Base-by-base conservation (phyloP, 2,888 invertebrate genomes). In the Auanema freiburgensis region DNA sequence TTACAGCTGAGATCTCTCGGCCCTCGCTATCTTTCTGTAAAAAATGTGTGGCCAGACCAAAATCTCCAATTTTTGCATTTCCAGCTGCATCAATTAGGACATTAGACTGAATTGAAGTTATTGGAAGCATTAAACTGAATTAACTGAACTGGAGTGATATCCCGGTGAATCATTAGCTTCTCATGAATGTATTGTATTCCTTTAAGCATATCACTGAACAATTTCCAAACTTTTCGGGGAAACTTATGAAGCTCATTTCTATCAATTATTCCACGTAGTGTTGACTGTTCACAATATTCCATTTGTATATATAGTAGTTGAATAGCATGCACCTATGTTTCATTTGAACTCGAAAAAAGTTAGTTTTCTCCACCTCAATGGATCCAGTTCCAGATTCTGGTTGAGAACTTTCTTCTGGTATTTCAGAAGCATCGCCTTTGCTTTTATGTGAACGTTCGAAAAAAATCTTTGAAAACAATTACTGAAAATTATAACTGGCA, bases 281-380 rank as follows among this genome's bases (percentile, higher is more conserved):
- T 98, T 78, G 91, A 92, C 82, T 93, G 95, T 84, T 96, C 96
- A 85, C 98, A 98, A 85, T 93, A 96, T 86, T 98, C 97, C 98
- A 98, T 98, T 87, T 97, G 83, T 50, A 83, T 79, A 66, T 72
- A 77, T 6, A 79, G 60, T 10, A 79, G 56, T 18, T 70, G 63
- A 24, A 46, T 60, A 33, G 63, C 57, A 52, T 33, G 33, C 8
- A 33, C 33, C 33, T 33, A n/a, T n/a, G n/a, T n/a, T n/a, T n/a
- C n/a, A n/a, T n/a, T n/a, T n/a, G n/a, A n/a, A n/a, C n/a, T n/a
- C 33, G 33, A 33, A 33, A 33, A 33, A 33, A n/a, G n/a, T n/a
- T n/a, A n/a, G n/a, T n/a, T n/a, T n/a, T n/a, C n/a, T n/a, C n/a
- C n/a, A 25, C 49, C 50, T 4, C 57, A 23, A 21, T 46, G 49